phyloP scores from a whole-genome alignment of 2,888 invertebrate species.

The Acrobasis consociella region DNA sequence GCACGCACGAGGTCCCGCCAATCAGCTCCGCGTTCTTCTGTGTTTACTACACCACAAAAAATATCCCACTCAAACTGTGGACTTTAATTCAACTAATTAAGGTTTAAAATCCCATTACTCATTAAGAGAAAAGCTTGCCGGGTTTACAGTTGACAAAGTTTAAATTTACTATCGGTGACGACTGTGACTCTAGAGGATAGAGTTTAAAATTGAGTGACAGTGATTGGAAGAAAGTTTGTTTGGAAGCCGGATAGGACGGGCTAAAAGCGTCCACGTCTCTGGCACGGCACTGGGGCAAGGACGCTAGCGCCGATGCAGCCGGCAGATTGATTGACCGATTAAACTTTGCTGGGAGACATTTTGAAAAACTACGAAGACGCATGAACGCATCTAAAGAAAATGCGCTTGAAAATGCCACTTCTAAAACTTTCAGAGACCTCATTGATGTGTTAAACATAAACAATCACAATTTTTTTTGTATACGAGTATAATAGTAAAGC shows the following conservation, averaged over 20 bases:
- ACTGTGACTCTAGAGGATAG: slow-evolving; percentile 37
- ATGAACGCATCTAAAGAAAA: slow-evolving; percentile 1
- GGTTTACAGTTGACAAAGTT: slow-evolving; percentile 47
- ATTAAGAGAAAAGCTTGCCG: slow-evolving; percentile 48
- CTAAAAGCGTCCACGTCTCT: slow-evolving; percentile 73
- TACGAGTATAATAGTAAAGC: neutral
- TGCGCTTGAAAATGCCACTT: neutral
- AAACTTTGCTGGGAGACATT: slow-evolving; percentile 59
- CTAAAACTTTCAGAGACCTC: neutral
- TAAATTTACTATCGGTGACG: slow-evolving; percentile 33
- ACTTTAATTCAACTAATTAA: slow-evolving; percentile 46
- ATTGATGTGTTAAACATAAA: neutral
- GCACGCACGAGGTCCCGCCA: slow-evolving; percentile 50
- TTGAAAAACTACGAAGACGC: slow-evolving; percentile 7
- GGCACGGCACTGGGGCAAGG: slow-evolving; percentile 79
- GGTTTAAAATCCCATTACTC: slow-evolving; percentile 47
- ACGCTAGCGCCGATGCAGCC: slow-evolving; percentile 73
- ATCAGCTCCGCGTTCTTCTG: slow-evolving; percentile 62
- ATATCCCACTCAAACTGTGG: slow-evolving; percentile 32
- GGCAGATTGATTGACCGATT: slow-evolving; percentile 76
- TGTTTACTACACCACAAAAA: slow-evolving; percentile 44
- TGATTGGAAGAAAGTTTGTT: slow-evolving; percentile 62
- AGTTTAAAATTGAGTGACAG: slow-evolving; percentile 56
- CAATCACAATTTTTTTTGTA: too few relatives aligned
- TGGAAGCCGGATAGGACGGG: slow-evolving; percentile 63